Evolutionary conservation across 2,113 vertebrate species (phyloP).

Genomic region (Pelecanoides urinatrix): DNA sequence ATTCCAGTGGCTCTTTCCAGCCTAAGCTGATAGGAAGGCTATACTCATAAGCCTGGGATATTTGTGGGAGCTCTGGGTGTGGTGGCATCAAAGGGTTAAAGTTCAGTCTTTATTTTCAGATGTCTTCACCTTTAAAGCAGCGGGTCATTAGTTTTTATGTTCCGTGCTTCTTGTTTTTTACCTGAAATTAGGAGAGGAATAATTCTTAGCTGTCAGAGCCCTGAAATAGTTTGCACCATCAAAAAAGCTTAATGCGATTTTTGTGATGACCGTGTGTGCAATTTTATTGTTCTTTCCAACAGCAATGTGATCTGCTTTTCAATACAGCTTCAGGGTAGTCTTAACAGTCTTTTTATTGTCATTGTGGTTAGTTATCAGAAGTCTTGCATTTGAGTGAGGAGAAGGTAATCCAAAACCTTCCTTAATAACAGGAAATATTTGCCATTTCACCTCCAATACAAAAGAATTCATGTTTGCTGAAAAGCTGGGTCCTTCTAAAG

Average conservation of each 20-base stretch:
- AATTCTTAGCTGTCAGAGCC: neutral
- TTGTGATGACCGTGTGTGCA: neutral
- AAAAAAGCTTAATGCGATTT: neutral
- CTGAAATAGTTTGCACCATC: neutral
- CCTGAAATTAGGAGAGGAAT: neutral
- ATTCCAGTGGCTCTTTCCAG: neutral
- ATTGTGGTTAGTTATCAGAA: constrained; percentile 32
- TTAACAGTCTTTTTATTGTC: constrained; percentile 35
- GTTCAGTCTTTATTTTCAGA: neutral
- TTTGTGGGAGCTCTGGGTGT: neutral
- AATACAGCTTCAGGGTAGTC: neutral
- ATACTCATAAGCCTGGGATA: neutral
- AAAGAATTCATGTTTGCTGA: constrained; percentile 36
- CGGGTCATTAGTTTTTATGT: constrained; percentile 1
- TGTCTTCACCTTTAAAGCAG: constrained; percentile 1
- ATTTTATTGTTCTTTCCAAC: constrained; percentile 16
- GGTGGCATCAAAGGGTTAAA: neutral
- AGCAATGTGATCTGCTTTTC: constrained; percentile 39
- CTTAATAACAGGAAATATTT: constrained; percentile 64
- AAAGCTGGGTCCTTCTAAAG: constrained; percentile 34
- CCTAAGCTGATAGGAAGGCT: neutral
- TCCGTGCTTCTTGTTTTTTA: neutral
- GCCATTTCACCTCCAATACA: constrained; percentile 43
- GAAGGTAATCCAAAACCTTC: constrained; percentile 44
- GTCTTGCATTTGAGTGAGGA: neutral